Evolutionary conservation across 2,113 vertebrate species (phyloP).

Genomic region (Garra rufa): DNA sequence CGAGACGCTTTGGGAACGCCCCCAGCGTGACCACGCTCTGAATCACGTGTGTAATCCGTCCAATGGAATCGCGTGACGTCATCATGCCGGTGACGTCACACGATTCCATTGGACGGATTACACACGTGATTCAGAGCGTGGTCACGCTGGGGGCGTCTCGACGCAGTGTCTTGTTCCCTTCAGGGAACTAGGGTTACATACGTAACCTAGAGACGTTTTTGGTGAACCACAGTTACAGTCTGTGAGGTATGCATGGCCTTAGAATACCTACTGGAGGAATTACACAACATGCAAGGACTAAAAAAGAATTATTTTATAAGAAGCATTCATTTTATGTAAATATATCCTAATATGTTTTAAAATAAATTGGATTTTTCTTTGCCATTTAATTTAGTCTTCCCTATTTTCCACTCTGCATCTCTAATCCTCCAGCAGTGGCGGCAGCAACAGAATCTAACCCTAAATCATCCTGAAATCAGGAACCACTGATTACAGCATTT

Average conservation of each 20-base stretch:
- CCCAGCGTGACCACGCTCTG: too few relatives aligned
- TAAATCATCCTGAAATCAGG: slow-evolving; percentile 27
- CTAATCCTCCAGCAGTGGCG: not conserved
- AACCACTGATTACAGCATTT: slow-evolving; percentile 27
- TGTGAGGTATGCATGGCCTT: not conserved
- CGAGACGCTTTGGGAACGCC: too few relatives aligned
- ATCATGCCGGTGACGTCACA: too few relatives aligned
- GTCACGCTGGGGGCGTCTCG: too few relatives aligned
- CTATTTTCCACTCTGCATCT: slow-evolving; percentile 4
- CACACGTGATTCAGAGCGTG: too few relatives aligned
- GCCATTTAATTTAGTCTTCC: slow-evolving; percentile 19
- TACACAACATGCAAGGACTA: not conserved
- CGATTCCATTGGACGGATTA: too few relatives aligned
- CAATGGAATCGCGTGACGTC: too few relatives aligned
- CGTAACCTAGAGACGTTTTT: too few relatives aligned
- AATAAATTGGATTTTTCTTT: slow-evolving; percentile 28
- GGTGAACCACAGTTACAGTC: too few relatives aligned
- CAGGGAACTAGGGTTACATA: too few relatives aligned
- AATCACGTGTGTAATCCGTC: too few relatives aligned
- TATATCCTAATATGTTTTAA: not conserved
- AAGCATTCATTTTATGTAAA: slow-evolving; percentile 13
- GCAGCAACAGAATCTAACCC: not conserved
- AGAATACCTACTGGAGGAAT: not conserved
- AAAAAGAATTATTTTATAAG: not conserved
- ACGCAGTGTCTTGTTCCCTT: too few relatives aligned